Conservation (phyloP, 1,140 invertebrate species). For the Drosophila ogumai region DNA sequence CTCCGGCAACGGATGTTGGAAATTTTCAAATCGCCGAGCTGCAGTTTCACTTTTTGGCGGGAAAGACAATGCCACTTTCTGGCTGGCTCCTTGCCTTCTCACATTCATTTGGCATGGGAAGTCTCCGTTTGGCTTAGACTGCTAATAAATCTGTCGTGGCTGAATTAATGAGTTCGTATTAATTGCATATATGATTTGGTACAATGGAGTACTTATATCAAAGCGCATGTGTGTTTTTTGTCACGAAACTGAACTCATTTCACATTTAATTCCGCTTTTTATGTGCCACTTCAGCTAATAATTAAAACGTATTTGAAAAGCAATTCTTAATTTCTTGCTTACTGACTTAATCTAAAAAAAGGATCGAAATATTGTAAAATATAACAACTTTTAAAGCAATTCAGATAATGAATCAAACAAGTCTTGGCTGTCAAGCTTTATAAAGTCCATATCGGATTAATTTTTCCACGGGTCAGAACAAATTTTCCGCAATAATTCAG, state of each 20-base stretch:
- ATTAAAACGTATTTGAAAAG: too few species aligned
- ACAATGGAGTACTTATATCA: not conserved
- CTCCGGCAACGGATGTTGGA: constrained; percentile 18
- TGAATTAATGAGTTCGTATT: constrained; percentile 7
- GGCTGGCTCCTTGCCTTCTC: constrained; percentile 4
- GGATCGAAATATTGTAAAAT: not conserved
- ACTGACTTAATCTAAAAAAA: not conserved
- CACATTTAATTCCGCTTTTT: not conserved
- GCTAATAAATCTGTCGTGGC: constrained; percentile 10
- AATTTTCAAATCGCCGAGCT: constrained; percentile 1
- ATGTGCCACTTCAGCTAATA: too few species aligned
- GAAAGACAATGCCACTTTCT: constrained; percentile 14
- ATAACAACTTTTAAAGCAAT: too few species aligned
- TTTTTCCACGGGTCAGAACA: not conserved
- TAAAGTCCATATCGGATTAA: not conserved
- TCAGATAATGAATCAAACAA: not conserved
- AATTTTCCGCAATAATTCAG: too few species aligned
- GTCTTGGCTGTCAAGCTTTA: not conserved
- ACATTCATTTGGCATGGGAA: constrained; percentile 13
- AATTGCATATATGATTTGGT: constrained; percentile 1
- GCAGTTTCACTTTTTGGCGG: constrained; percentile 32
- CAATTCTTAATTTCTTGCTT: too few species aligned
- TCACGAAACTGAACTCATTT: not conserved
- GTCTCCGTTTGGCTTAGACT: not conserved
- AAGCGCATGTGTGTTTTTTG: not conserved